A percentile compares a stretch with the other conserved stretches of the same genome.
Evolutionary conservation across 2,888 invertebrate species (phyloP).

Genomic region (Venustoraphidia nigricollis): DNA sequence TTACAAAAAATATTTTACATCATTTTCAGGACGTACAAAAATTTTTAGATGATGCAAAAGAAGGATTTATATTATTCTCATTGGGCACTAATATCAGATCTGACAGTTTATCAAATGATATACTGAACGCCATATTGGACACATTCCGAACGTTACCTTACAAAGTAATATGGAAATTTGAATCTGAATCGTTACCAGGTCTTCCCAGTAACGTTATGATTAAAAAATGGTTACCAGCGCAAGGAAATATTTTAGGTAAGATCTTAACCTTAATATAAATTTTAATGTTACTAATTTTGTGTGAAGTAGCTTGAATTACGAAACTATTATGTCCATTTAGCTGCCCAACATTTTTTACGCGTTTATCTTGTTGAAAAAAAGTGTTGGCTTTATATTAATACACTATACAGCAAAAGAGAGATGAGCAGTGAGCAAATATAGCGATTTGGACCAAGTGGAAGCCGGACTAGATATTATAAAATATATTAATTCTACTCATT

Average conservation of each 20-base stretch:
- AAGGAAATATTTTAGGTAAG: slow-evolving; percentile 23
- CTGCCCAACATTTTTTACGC: too few relatives aligned
- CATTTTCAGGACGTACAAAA: slow-evolving; percentile 14
- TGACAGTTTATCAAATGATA: slow-evolving; percentile 13
- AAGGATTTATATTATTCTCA: slow-evolving; percentile 23
- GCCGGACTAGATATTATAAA: too few relatives aligned
- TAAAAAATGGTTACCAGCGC: slow-evolving; percentile 22
- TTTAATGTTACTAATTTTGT: too few relatives aligned
- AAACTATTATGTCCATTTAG: too few relatives aligned
- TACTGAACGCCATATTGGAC: slow-evolving; percentile 15
- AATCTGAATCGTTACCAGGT: slow-evolving; percentile 15
- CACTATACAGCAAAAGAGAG: too few relatives aligned
- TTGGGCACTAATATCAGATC: slow-evolving; percentile 21
- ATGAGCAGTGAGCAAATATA: too few relatives aligned
- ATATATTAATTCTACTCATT: too few relatives aligned
- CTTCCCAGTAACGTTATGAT: slow-evolving; percentile 22
- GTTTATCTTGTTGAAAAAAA: too few relatives aligned
- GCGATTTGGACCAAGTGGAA: too few relatives aligned
- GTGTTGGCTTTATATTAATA: too few relatives aligned
- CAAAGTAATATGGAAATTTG: slow-evolving; percentile 23
- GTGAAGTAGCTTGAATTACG: too few relatives aligned
- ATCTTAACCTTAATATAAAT: background rate
- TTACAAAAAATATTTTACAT: background rate
- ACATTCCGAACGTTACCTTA: slow-evolving; percentile 22
- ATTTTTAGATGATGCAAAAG: slow-evolving; percentile 17